phyloP scores from a whole-genome alignment of 1,140 invertebrate genomes.

The Rhyacophila brunnea region DNA sequence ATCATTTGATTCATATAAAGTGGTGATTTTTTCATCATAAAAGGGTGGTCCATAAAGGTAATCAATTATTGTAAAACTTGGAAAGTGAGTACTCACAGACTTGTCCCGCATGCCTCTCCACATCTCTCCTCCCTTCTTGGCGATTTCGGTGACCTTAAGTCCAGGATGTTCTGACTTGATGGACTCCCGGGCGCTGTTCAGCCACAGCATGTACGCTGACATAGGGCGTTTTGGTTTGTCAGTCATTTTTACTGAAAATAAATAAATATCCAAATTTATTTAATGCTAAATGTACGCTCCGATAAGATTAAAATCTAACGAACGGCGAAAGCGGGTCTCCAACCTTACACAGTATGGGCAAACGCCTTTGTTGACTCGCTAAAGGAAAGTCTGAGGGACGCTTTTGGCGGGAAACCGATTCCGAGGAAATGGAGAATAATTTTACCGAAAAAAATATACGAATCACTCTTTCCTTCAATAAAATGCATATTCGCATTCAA shows the following conservation, averaged over 20 bases:
- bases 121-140: conserved; percentile 84
- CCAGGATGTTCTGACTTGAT: conserved; percentile 81
- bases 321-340: neutral
- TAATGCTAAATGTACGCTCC: neutral
- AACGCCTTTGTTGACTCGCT: conserved; percentile 22
- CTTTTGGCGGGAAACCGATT: conserved; percentile 36
- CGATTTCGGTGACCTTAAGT: conserved; percentile 77
- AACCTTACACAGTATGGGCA: conserved; percentile 11
- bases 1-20: conserved; percentile 16
- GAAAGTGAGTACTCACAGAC: conserved; percentile 58
- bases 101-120: conserved; percentile 83
- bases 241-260: conserved; percentile 66
- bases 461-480: conserved; percentile 2
- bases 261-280: conserved; percentile 23
- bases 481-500: conserved; percentile 6
- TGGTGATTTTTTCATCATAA: conserved; percentile 20
- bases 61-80: neutral
- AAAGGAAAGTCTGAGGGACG: conserved; percentile 18
- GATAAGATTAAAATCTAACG: neutral
- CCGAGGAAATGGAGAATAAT: neutral
- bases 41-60: neutral
- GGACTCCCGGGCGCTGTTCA: conserved; percentile 77
- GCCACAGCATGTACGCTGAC: conserved; percentile 85
- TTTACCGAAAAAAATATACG: conserved; percentile 5
- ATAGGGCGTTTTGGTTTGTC: conserved; percentile 83